Conservation (phyloP, 2,113 vertebrate species). For the Cathartes aura region DNA sequence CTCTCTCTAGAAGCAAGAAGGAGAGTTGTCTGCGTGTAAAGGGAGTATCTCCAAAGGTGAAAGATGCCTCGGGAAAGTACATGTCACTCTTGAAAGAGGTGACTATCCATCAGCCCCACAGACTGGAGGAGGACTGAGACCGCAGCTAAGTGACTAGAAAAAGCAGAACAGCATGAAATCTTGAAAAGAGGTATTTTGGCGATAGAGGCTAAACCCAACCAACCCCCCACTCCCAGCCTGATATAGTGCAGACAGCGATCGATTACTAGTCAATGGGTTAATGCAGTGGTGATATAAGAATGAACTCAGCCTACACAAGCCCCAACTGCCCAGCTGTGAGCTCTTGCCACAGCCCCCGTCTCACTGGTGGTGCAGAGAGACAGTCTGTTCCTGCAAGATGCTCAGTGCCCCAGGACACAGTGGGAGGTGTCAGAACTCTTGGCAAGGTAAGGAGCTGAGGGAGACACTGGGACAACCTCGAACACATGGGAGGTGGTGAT, state of each 20-base stretch:
- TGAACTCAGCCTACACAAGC: not conserved
- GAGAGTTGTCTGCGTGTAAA: not conserved
- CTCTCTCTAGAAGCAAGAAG: not conserved
- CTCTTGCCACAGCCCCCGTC: not conserved
- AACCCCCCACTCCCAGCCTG: not conserved
- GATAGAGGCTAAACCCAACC: not conserved
- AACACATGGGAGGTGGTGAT: rapidly evolving
- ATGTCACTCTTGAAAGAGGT: not conserved
- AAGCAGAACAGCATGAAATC: not conserved
- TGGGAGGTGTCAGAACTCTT: not conserved
- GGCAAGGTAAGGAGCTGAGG: not conserved
- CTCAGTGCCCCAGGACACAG: not conserved
- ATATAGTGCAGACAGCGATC: not conserved
- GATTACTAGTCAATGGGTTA: not conserved
- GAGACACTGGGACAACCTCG: rapidly evolving
- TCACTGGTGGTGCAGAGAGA: not conserved
- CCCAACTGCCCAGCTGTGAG: not conserved
- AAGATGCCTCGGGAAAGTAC: not conserved
- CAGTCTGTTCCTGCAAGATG: not conserved
- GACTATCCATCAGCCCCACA: not conserved
- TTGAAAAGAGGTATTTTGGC: not conserved
- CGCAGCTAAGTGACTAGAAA: not conserved
- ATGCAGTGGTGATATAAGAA: not conserved
- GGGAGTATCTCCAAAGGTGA: not conserved
- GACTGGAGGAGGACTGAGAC: not conserved